Percentiles rank a stretch among this genome's conserved stretches.
Conservation (phyloP, 2,888 invertebrate genomes). For the Orthosia incerta region DNA sequence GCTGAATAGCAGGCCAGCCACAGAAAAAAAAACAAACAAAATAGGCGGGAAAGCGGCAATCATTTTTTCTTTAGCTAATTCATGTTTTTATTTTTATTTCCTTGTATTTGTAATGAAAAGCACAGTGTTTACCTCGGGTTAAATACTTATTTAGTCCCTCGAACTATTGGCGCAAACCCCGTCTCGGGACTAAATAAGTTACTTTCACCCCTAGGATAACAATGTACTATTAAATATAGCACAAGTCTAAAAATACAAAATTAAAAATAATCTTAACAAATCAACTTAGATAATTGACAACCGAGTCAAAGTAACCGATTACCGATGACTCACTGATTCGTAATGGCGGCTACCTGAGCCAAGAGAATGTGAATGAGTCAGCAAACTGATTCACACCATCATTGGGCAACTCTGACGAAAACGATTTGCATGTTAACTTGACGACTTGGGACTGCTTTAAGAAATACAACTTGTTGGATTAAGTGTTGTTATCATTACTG, state of each 20-base stretch:
- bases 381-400: constrained; percentile 63
- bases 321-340: constrained; percentile 55
- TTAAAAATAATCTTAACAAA: constrained; percentile 8
- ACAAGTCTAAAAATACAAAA: background rate
- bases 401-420: constrained; percentile 41
- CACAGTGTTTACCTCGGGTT: no score
- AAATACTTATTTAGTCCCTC: no score
- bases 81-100: no score
- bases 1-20: no score
- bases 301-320: constrained; percentile 28
- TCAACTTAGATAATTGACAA: constrained; percentile 11
- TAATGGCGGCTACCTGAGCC: constrained; percentile 67
- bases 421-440: constrained; percentile 51
- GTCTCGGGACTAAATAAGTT: no score
- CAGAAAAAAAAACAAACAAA: no score
- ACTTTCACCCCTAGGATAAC: no score
- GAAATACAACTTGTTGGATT: constrained; percentile 9
- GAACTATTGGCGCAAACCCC: no score
- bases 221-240: no score
- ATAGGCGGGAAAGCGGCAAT: no score
- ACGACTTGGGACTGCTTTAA: constrained; percentile 36
- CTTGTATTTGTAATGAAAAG: no score
- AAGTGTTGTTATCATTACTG: background rate
- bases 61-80: no score
- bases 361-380: constrained; percentile 72